Conservation (phyloP, 2,113 vertebrate species). For the Tiliqua scincoides region DNA sequence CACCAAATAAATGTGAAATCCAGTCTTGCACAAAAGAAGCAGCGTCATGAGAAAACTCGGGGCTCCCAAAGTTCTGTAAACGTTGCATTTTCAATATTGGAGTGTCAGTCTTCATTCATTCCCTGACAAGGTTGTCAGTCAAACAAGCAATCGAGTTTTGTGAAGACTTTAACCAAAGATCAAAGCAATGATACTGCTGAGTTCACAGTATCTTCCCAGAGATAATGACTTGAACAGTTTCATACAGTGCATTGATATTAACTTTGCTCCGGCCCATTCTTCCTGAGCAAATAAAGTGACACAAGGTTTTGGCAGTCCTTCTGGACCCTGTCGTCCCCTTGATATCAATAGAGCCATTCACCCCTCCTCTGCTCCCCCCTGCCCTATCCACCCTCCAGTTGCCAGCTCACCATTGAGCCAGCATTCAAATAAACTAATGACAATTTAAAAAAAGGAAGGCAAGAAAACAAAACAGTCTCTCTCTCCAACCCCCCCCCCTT, state of each 20-base stretch:
- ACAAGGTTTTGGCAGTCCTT: constrained; percentile 46
- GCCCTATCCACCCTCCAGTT: neutral
- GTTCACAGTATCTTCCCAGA: constrained; percentile 75
- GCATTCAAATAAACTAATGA: constrained; percentile 37
- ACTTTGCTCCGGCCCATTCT: constrained; percentile 55
- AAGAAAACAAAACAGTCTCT: neutral
- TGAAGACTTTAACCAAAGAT: constrained; percentile 76
- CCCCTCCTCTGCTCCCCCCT: neutral
- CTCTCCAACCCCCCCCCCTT: too few species aligned
- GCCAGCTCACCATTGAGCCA: constrained; percentile 3
- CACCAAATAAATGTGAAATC: constrained; percentile 63
- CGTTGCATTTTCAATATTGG: constrained; percentile 78
- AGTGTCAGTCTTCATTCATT: constrained; percentile 82
- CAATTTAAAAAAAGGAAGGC: constrained; percentile 61
- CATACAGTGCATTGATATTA: constrained; percentile 65
- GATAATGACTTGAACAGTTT: constrained; percentile 69
- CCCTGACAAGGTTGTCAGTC: constrained; percentile 80
- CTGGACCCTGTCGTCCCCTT: constrained; percentile 19
- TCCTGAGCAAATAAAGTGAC: constrained; percentile 66
- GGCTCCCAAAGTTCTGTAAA: constrained; percentile 70
- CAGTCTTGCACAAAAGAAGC: constrained; percentile 75
- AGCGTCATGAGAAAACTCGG: constrained; percentile 76
- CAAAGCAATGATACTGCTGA: constrained; percentile 82
- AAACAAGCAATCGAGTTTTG: constrained; percentile 77
- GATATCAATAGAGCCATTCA: constrained; percentile 16